Conservation (phyloP, 92 coral and sea anemone species). For the Epizoanthus rinbou region DNA sequence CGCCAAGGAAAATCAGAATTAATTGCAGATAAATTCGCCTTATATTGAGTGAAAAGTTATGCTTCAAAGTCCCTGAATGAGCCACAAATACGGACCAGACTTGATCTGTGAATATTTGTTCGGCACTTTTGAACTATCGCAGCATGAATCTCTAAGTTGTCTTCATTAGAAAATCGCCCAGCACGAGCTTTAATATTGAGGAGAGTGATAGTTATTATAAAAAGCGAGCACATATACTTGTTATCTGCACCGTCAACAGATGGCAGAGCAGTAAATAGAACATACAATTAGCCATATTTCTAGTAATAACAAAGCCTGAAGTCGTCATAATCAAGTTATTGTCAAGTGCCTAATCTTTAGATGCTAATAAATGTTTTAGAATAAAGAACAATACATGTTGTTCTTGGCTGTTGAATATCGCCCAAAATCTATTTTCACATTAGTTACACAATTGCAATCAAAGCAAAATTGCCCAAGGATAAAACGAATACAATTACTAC, state of each 20-base stretch:
- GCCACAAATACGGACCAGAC: conserved; percentile 29
- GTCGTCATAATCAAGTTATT: conserved; percentile 88
- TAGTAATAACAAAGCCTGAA: conserved; percentile 64
- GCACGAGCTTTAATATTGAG: conserved; percentile 25
- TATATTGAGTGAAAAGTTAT: neutral
- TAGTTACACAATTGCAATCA: conserved; percentile 73
- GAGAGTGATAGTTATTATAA: conserved; percentile 40
- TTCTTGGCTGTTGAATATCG: conserved; percentile 76
- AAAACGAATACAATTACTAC: conserved; percentile 73
- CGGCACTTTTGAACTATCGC: conserved; percentile 40
- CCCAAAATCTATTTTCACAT: conserved; percentile 69
- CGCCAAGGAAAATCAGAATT: neutral
- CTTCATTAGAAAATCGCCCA: conserved; percentile 36
- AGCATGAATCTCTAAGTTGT: conserved; percentile 28
- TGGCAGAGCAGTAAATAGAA: conserved; percentile 67
- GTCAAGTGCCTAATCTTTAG: conserved; percentile 67
- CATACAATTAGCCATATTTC: conserved; percentile 67
- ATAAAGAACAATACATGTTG: conserved; percentile 86
- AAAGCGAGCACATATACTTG: conserved; percentile 16
- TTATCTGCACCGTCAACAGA: conserved; percentile 55
- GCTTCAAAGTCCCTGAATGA: conserved; percentile 8
- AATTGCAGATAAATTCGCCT: neutral
- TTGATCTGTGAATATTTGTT: conserved; percentile 6
- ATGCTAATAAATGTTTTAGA: conserved; percentile 85
- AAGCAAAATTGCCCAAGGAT: conserved; percentile 74